Percentiles rank a stretch among this genome's conserved stretches.
Conservation (phyloP, 2,797 vertebrate genomes). For the Lithobates sylvaticus region DNA sequence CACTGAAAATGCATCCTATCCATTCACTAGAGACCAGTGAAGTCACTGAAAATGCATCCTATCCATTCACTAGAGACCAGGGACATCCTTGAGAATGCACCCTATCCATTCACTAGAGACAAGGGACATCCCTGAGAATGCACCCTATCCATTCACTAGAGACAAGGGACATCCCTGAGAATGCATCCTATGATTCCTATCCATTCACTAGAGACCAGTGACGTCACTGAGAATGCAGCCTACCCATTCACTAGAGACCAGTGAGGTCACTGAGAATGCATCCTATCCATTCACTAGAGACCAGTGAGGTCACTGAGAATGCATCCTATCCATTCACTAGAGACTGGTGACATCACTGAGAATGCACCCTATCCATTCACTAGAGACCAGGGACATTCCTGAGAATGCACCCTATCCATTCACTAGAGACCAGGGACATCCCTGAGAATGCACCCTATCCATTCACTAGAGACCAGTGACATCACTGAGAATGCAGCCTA, state of each 20-base stretch:
- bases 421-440: not conserved
- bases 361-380: not conserved
- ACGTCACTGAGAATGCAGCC: not conserved
- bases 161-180: not conserved
- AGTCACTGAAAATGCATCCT: too few relatives aligned
- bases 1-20: too few relatives aligned
- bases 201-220: not conserved
- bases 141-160: not conserved
- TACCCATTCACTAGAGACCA: not conserved
- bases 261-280: not conserved
- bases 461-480: not conserved
- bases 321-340: not conserved
- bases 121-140: too few relatives aligned
- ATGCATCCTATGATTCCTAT: not conserved
- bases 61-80: too few relatives aligned
- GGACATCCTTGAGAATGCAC: too few relatives aligned
- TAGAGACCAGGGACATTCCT: not conserved
- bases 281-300: not conserved
- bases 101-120: too few relatives aligned
- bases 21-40: too few relatives aligned
- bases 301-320: not conserved
- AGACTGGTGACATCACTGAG: not conserved
- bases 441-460: not conserved
- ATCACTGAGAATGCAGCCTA: not conserved
- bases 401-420: too few relatives aligned